Base-by-base conservation (phyloP, 2,797 vertebrate genomes). In the Iguana delicatissima region DNA sequence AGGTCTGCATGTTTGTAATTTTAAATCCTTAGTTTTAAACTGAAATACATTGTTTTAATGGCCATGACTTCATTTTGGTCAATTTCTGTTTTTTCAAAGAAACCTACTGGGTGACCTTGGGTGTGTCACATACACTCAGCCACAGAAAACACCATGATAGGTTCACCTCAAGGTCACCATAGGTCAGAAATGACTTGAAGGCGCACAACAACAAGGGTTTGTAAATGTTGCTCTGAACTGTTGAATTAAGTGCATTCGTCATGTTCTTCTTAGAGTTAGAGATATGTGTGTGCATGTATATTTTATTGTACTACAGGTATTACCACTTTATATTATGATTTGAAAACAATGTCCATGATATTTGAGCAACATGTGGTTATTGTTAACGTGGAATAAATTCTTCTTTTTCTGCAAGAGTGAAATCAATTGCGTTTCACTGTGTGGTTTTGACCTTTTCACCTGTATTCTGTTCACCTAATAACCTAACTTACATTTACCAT, bases 391-490 rank as follows among this genome's bases (percentile, higher is more conserved):
- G 76, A 94, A 86, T 89, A 85, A 90, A 89, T 95, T 94, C 93
- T 73, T 93, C n/a, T 74, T 74, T 95, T 90, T 94, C 88, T 93
- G 82, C 87, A 92, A 90, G 87, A 91, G 55, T 89, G 83, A 92
- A 95, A 95, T 94, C 94, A 95, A 95, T 92, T 95, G 93, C 86
- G 84, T 95, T 93, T 95, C 22, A 90, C 86, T 94, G 92, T 93
- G 80, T 91, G 93, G 85, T 91, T 94, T 85, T 96, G 94, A 95
- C 95, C 95, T 95, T 91, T 94, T 96, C 94, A 94, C 95, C 94
- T 95, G 90, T 92, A 93, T 94, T 93, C 92, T 94, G 92, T 90
- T 94, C 92, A 88, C 94, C 94, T 59, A 82, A n/a, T 93, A 96
- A 95, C 94, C 93, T 94, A 95, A 91, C 86, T 95, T 57, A 85